phyloP scores from a whole-genome alignment of 2,797 vertebrate species.

The Botia almorhae region DNA sequence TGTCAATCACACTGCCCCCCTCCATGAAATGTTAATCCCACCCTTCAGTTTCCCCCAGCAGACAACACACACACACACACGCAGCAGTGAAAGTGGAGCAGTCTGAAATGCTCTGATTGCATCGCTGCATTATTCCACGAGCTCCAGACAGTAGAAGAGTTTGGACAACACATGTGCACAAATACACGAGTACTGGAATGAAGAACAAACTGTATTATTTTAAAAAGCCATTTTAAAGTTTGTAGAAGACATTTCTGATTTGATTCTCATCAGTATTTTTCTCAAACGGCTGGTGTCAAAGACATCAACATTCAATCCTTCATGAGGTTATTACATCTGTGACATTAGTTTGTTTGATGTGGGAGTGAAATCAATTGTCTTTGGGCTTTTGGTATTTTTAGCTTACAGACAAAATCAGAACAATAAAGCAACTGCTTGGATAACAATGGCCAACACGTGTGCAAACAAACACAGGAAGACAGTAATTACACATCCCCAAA shows the following conservation, averaged over 20 bases:
- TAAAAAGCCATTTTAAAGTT: not conserved
- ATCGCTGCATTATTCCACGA: not conserved
- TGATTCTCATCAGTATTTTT: not conserved
- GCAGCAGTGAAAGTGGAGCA: not conserved
- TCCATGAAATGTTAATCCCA: conserved; percentile 58
- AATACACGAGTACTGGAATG: not conserved
- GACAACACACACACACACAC: not conserved
- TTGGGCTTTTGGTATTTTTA: not conserved
- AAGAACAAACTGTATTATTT: not conserved
- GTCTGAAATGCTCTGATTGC: not conserved
- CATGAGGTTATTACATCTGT: not conserved
- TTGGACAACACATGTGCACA: not conserved
- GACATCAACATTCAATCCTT: not conserved
- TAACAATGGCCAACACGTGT: conserved; percentile 14
- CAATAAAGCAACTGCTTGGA: not conserved
- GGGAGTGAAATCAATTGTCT: not conserved
- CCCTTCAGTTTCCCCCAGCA: conserved; percentile 45
- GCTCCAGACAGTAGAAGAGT: not conserved
- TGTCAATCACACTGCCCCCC: conserved; percentile 50
- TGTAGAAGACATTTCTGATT: not conserved
- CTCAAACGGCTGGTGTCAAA: not conserved
- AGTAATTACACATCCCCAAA: not conserved
- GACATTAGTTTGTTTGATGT: not conserved
- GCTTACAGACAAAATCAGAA: not conserved
- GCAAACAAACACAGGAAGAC: conserved; percentile 33